Conservation (phyloP, 2,888 invertebrate species). For the Nycteola revayana region DNA sequence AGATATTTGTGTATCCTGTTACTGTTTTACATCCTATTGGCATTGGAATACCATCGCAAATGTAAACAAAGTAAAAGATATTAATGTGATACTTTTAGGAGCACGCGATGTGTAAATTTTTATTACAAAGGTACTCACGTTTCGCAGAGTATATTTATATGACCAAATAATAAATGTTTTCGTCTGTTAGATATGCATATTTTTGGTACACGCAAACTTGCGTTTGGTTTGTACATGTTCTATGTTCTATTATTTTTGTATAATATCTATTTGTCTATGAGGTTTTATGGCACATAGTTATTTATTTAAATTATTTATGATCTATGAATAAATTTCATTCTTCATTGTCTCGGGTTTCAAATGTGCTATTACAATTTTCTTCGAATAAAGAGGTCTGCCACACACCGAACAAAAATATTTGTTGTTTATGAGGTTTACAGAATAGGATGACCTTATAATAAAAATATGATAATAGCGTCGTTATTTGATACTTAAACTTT, state of each 20-base stretch:
- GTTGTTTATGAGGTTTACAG: constrained; percentile 18
- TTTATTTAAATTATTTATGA: no score
- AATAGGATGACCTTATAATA: constrained; percentile 20
- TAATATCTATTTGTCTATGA: no score
- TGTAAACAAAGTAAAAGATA: constrained; percentile 13
- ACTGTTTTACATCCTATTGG: constrained; percentile 29
- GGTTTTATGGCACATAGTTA: no score
- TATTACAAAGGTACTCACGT: constrained; percentile 10
- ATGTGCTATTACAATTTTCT: constrained; percentile 1
- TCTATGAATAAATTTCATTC: no score
- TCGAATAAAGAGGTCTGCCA: constrained; percentile 8
- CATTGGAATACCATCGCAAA: constrained; percentile 7
- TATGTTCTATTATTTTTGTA: no score
- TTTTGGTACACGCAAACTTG: constrained; percentile 8
- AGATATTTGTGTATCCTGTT: constrained; percentile 38
- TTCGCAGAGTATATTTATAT: constrained; percentile 10
- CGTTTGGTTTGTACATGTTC: neutral
- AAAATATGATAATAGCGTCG: constrained; percentile 16
- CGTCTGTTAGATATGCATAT: constrained; percentile 8
- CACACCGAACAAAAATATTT: constrained; percentile 8
- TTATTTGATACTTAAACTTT: constrained; percentile 29
- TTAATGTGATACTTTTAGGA: constrained; percentile 14
- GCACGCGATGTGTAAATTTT: constrained; percentile 17
- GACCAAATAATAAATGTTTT: constrained; percentile 11
- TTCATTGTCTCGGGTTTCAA: no score